phyloP scores from a whole-genome alignment of 2,888 invertebrate genomes.

The Dinocampus coccinellae region DNA sequence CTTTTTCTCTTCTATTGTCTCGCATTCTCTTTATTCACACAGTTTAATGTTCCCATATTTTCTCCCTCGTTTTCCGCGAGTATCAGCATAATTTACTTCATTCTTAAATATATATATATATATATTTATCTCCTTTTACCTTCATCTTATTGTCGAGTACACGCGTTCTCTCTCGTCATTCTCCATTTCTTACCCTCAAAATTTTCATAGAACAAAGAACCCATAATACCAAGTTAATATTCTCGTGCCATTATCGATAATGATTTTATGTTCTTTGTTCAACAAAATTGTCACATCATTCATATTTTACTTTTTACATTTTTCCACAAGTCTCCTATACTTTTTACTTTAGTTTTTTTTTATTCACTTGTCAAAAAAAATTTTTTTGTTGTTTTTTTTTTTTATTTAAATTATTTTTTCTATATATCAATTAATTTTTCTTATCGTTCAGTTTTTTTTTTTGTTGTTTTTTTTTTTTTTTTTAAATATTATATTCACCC shows the following conservation, averaged over 20 bases:
- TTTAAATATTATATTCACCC: neutral
- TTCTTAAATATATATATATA: slow-evolving; percentile 19
- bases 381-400: too few species aligned
- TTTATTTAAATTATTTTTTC: too few species aligned
- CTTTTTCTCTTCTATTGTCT: slow-evolving; percentile 13
- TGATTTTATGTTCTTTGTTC: slow-evolving; percentile 31
- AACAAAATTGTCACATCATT: neutral
- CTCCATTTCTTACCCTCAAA: slow-evolving; percentile 24
- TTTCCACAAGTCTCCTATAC: too few species aligned
- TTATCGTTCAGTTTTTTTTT: too few species aligned
- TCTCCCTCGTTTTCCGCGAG: slow-evolving; percentile 28
- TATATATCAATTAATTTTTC: too few species aligned
- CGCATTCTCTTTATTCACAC: slow-evolving; percentile 16
- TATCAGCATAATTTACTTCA: slow-evolving; percentile 39
- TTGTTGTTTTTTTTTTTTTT: neutral
- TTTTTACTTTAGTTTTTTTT: too few species aligned
- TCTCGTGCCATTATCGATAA: slow-evolving; percentile 38
- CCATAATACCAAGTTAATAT: slow-evolving; percentile 39
- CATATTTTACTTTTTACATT: neutral
- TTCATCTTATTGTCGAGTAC: slow-evolving; percentile 39
- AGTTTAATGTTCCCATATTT: slow-evolving; percentile 28
- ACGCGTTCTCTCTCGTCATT: slow-evolving; percentile 34
- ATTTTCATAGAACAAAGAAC: slow-evolving; percentile 35
- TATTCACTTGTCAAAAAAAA: too few species aligned
- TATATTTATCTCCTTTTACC: neutral